Evolutionary conservation across 2,113 vertebrate species (phyloP).

Genomic region (human): GRCh38 chr6:156807001-156807500

Average conservation of each 20-base stretch:
- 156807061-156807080: background rate
- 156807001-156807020: background rate
- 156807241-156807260: background rate
- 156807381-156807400: background rate
- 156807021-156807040: background rate
- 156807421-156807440: slow-evolving; percentile 1
- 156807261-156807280: background rate
- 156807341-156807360: background rate
- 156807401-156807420: background rate
- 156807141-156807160: rapidly evolving
- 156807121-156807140: background rate
- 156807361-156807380: background rate
- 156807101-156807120: background rate
- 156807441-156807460: background rate
- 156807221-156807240: background rate
- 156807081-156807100: background rate
- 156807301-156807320: background rate
- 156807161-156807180: background rate
- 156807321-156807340: background rate
- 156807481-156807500: background rate
- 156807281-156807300: background rate
- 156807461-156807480: background rate
- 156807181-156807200: background rate
- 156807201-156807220: background rate
- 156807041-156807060: background rate